phyloP scores from a whole-genome alignment of 1,140 invertebrate species.

The Helicoverpa zea region DNA sequence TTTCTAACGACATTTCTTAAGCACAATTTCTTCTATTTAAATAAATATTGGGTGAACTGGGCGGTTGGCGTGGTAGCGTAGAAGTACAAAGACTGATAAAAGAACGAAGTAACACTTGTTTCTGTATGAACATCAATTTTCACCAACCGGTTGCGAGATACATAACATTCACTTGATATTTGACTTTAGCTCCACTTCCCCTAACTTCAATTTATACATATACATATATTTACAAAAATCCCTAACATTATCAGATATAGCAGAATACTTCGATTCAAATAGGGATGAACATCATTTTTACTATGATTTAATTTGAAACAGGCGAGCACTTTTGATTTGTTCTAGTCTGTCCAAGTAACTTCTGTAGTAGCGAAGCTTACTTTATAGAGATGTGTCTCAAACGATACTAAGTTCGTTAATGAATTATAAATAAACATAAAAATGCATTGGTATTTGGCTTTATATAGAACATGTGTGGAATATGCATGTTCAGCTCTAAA shows the following conservation, averaged over 20 bases:
- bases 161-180: neutral
- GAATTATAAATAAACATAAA: conserved; percentile 80
- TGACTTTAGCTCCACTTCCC: too few species aligned
- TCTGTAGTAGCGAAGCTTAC: conserved; percentile 58
- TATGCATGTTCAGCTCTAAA: conserved; percentile 79
- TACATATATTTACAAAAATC: neutral
- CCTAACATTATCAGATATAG: neutral
- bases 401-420: conserved; percentile 47
- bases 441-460: conserved; percentile 86
- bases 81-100: conserved; percentile 12
- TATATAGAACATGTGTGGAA: conserved; percentile 79
- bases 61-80: neutral
- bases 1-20: conserved; percentile 8
- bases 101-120: conserved; percentile 4
- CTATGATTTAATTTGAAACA: neutral
- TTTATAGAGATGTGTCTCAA: conserved; percentile 52
- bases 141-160: neutral
- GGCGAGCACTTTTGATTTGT: conserved; percentile 38
- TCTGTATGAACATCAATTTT: neutral
- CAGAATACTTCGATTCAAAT: neutral
- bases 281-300: too few species aligned
- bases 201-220: neutral
- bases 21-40: neutral
- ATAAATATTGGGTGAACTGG: neutral
- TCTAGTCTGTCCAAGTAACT: conserved; percentile 24